Base-by-base conservation (phyloP, 2,888 invertebrate species). In the Penaeus monodon region DNA sequence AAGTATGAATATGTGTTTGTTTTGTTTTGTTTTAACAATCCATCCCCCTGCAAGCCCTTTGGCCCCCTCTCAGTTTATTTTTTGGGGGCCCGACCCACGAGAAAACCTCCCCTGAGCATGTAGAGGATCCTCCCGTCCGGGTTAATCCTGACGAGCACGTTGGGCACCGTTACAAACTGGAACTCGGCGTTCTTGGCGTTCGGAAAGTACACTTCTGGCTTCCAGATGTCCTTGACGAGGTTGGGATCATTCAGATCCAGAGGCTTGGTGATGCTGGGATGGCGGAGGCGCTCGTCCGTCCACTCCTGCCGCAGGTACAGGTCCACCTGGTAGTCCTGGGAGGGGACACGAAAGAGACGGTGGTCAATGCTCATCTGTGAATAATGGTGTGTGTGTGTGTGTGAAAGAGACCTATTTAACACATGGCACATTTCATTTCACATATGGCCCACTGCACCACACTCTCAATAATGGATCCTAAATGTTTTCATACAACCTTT, bases 91-190 rank as follows among this genome's bases (percentile, higher is more conserved):
- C 6, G 38, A 38, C n/a, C 3, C 2, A 14, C 10, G 29, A 38
- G 73, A 22, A 2, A 7, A 27, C 57, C 90, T 90, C 90, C 93
- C 93, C 93, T 92, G 88, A 93, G 91, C 93, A 93, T 93, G 91
- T 93, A 93, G 29, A 93, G 91, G 78, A 93, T 93, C 89, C 93
- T 92, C 10, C 93, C 93, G 74, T 92, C 92, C 7, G n/a, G 93
- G 90, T 93, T 92, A 84, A 93, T 93, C 73, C 93, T 91, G 38
- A 93, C 93, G 38, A 93, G 91, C 24, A 93, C 93, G 89, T 93
- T 93, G n/a, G 93, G 93, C 4, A 93, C 93, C 0, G 93, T 93
- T 65, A 93, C 93, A 88, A 92, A 93, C 91, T 93, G 93, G 90
- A 93, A 93, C 91, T 93, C 93, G 1, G 93, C 93, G 88, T 93